Conservation (phyloP, 1,140 invertebrate species). For the Tachypleus tridentatus region DNA sequence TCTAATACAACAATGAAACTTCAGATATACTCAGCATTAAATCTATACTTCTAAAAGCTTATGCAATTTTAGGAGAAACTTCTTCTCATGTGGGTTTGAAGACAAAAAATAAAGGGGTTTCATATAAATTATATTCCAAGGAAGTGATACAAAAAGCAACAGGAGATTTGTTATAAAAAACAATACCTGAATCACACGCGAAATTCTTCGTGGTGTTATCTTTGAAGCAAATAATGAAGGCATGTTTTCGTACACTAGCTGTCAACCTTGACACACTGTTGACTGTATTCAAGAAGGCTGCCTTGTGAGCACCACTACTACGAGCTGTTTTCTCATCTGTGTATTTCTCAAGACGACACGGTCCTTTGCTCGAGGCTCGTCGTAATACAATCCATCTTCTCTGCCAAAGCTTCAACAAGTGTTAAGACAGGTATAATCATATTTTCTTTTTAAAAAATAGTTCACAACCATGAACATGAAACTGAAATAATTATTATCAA, state of each 20-base stretch:
- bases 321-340: conserved; percentile 27
- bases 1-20: too few species aligned
- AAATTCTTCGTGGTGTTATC: conserved; percentile 23
- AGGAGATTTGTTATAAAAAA: too few species aligned
- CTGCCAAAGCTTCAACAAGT: conserved; percentile 25
- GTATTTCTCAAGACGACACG: conserved; percentile 28
- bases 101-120: too few species aligned
- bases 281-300: conserved; percentile 18
- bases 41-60: too few species aligned
- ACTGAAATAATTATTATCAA: too few species aligned
- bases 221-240: conserved; percentile 25
- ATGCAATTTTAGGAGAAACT: too few species aligned
- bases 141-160: too few species aligned
- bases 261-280: conserved; percentile 20
- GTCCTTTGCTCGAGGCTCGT: conserved; percentile 28
- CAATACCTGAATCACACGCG: conserved; percentile 26
- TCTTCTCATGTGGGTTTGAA: too few species aligned
- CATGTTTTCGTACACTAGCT: conserved; percentile 22
- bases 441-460: too few species aligned
- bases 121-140: too few species aligned
- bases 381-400: conserved; percentile 29
- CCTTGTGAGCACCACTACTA: conserved; percentile 15
- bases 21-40: too few species aligned
- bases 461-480: too few species aligned
- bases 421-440: neutral